phyloP scores from a whole-genome alignment of 2,113 vertebrate genomes.

The Recurvirostra avosetta region DNA sequence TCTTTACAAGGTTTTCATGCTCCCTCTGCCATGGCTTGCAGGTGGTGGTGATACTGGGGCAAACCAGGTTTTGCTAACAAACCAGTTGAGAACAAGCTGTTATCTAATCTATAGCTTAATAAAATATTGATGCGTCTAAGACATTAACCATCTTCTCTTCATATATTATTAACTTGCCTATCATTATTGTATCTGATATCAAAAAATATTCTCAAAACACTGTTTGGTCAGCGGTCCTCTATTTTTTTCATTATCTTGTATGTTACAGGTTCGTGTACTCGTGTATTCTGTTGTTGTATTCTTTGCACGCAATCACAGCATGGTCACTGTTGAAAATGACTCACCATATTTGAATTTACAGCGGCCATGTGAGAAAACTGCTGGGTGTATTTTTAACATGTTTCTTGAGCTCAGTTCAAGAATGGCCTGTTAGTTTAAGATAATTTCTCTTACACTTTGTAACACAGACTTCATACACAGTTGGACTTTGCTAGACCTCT shows the following conservation, averaged over 20 bases:
- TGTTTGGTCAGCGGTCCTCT: neutral
- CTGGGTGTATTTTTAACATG: neutral
- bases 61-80: neutral
- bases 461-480: neutral
- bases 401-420: neutral
- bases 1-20: neutral
- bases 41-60: neutral
- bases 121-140: conserved; percentile 18
- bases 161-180: neutral
- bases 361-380: neutral
- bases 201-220: conserved; percentile 1
- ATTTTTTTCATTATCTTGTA: neutral
- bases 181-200: neutral
- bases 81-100: neutral
- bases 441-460: neutral
- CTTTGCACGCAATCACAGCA: neutral
- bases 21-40: neutral
- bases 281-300: neutral
- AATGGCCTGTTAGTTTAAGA: neutral
- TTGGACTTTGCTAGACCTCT: neutral
- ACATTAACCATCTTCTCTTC: neutral
- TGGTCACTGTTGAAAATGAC: neutral
- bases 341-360: neutral
- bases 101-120: conserved; percentile 37
- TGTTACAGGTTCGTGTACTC: neutral